A percentile compares a stretch with the other conserved stretches of the same genome.
phyloP scores from a whole-genome alignment of 2,888 invertebrate species.

The Caenorhabditis japonica region DNA sequence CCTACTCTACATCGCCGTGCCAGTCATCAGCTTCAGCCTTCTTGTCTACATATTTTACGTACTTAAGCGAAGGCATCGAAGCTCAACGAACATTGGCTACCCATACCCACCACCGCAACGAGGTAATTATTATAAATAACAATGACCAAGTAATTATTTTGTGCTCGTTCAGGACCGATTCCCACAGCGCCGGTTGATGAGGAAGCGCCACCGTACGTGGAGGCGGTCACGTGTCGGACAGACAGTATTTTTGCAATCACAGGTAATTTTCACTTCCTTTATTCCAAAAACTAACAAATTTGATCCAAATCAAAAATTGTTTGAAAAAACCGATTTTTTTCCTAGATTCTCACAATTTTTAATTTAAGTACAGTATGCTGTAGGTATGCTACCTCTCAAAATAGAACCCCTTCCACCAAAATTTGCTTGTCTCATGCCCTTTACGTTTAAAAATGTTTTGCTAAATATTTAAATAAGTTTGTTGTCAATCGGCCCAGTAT shows the following conservation, averaged over 20 bases:
- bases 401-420: too few relatives aligned
- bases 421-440: too few relatives aligned
- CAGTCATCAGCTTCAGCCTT: conserved; percentile 42
- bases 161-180: conserved; percentile 34
- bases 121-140: conserved; percentile 32
- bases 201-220: conserved; percentile 41
- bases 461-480: too few relatives aligned
- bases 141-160: too few relatives aligned
- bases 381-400: too few relatives aligned
- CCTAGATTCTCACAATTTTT: not conserved
- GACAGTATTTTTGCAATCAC: conserved; percentile 50
- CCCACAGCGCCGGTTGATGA: conserved; percentile 49
- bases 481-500: too few relatives aligned
- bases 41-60: conserved; percentile 50
- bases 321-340: too few relatives aligned
- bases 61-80: conserved; percentile 45
- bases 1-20: conserved; percentile 50
- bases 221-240: conserved; percentile 53
- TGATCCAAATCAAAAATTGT: too few relatives aligned
- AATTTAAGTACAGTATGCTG: too few relatives aligned
- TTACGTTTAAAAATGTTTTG: too few relatives aligned
- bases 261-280: conserved; percentile 29
- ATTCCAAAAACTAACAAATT: too few relatives aligned
- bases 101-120: conserved; percentile 42
- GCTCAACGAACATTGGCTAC: conserved; percentile 34